A percentile compares a stretch with the other conserved stretches of the same genome.
Conservation (phyloP, 2,888 invertebrate genomes). For the Spatulosminthurus flaviceps region DNA sequence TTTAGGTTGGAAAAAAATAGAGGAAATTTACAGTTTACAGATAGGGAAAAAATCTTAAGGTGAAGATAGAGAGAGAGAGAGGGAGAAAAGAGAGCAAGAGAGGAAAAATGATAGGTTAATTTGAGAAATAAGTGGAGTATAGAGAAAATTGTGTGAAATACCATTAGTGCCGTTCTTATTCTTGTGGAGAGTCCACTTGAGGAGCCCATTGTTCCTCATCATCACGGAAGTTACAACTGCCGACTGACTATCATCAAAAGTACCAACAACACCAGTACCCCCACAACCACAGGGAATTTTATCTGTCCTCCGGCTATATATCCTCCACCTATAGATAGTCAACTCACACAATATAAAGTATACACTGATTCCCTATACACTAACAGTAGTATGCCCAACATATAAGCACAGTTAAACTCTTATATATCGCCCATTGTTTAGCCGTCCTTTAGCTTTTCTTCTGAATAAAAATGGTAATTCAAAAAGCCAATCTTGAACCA, state of each 20-base stretch:
- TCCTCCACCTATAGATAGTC: too few species aligned
- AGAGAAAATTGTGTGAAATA: constrained; percentile 47
- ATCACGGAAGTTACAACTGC: constrained; percentile 58
- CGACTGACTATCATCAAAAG: constrained; percentile 20
- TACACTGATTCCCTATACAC: too few species aligned
- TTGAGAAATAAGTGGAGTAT: constrained; percentile 30
- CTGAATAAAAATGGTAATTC: constrained; percentile 14
- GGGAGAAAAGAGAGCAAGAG: background rate
- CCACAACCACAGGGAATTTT: constrained; percentile 5
- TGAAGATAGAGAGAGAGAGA: background rate
- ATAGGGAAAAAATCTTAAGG: background rate
- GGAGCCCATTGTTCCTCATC: constrained; percentile 70
- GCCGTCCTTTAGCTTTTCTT: background rate
- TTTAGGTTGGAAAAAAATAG: too few species aligned
- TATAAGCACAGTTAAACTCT: background rate
- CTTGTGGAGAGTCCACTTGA: constrained; percentile 70
- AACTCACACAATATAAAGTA: too few species aligned
- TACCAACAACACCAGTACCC: background rate
- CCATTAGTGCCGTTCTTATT: constrained; percentile 66
- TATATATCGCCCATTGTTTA: constrained; percentile 1
- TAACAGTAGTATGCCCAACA: background rate
- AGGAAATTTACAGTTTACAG: background rate
- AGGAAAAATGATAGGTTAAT: constrained; percentile 3
- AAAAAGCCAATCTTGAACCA: constrained; percentile 16
- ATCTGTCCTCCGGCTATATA: background rate